Evolutionary conservation across 2,888 invertebrate species (phyloP).

Genomic region (Drosophila barbarae): DNA sequence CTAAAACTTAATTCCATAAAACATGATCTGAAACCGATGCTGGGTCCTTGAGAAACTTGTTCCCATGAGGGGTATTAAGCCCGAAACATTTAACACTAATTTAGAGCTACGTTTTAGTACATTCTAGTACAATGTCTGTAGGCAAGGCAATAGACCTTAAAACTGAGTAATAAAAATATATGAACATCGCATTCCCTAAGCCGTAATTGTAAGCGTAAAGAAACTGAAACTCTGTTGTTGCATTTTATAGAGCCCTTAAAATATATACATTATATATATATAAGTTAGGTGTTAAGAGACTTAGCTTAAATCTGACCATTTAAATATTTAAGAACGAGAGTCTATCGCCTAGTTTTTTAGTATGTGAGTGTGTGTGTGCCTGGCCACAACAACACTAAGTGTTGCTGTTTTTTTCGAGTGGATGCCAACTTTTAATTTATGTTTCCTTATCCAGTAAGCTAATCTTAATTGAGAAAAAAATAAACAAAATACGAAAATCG

Average conservation of each 20-base stretch:
- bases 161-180: constrained; percentile 9
- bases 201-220: constrained; percentile 25
- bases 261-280: constrained; percentile 17
- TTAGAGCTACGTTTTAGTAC: constrained; percentile 66
- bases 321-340: constrained; percentile 44
- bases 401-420: constrained; percentile 48
- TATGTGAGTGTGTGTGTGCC: background rate
- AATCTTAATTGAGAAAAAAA: constrained; percentile 51
- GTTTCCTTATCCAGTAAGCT: constrained; percentile 55
- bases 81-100: constrained; percentile 36
- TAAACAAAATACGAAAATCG: constrained; percentile 33
- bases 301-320: constrained; percentile 29
- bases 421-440: constrained; percentile 60
- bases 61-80: constrained; percentile 10
- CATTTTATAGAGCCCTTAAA: constrained; percentile 52
- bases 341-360: constrained; percentile 50
- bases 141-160: constrained; percentile 58
- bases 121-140: constrained; percentile 68
- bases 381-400: constrained; percentile 64
- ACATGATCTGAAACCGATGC: constrained; percentile 7
- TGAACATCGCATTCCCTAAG: constrained; percentile 12
- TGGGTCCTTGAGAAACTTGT: constrained; percentile 1
- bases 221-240: constrained; percentile 50
- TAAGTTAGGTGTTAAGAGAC: constrained; percentile 22
- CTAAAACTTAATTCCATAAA: background rate